phyloP scores from a whole-genome alignment of 2,113 vertebrate species.

The Isichthys henryi region DNA sequence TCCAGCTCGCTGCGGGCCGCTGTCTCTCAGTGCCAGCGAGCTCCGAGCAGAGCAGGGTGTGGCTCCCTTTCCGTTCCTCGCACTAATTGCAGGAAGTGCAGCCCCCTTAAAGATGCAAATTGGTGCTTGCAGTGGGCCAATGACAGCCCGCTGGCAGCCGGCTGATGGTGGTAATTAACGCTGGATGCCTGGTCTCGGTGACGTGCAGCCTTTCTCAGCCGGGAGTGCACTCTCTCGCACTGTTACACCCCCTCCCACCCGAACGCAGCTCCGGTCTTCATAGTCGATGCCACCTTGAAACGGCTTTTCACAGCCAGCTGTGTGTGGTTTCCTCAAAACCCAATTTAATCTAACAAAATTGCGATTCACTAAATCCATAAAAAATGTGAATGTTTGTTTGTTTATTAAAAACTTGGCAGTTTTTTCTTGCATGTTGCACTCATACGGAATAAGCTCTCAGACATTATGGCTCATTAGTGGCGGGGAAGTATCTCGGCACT shows the following conservation, averaged over 20 bases:
- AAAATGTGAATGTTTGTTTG: not conserved
- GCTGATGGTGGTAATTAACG: conserved; percentile 34
- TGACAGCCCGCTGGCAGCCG: conserved; percentile 37
- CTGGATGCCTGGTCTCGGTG: conserved; percentile 4
- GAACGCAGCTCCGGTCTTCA: not conserved
- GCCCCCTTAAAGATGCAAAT: conserved; percentile 46
- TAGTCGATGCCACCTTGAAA: not conserved
- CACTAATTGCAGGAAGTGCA: conserved; percentile 49
- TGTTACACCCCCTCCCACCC: not conserved
- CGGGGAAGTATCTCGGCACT: conserved; percentile 23
- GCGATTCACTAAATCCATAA: not conserved
- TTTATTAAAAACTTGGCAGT: not conserved
- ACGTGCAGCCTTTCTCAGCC: conserved; percentile 14
- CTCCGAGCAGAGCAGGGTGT: not conserved
- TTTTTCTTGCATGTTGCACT: not conserved
- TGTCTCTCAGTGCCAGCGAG: not conserved
- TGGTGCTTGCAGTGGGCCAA: conserved; percentile 36
- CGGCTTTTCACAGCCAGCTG: not conserved
- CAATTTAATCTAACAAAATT: not conserved
- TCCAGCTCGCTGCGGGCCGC: not conserved
- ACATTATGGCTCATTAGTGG: conserved; percentile 22
- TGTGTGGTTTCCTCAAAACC: not conserved
- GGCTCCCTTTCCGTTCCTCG: conserved; percentile 1
- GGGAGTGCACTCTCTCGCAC: not conserved
- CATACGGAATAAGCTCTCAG: not conserved